phyloP scores from a whole-genome alignment of 2,797 vertebrate species.

The Leptoclinus maculatus region DNA sequence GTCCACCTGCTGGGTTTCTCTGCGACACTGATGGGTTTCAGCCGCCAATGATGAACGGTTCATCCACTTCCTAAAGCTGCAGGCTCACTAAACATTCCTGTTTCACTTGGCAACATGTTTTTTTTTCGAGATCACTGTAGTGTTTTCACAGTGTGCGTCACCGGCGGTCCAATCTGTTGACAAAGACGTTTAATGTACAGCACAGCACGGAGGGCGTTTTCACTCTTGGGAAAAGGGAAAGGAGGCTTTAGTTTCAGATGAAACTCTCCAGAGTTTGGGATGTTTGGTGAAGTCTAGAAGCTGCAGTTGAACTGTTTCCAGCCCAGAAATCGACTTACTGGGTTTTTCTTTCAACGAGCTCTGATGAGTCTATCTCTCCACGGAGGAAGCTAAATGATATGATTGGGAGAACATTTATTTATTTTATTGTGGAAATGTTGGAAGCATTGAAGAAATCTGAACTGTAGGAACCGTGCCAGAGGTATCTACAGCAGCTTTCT shows the following conservation, averaged over 20 bases:
- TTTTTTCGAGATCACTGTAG: not conserved
- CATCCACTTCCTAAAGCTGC: slow-evolving; percentile 5
- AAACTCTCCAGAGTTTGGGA: not conserved
- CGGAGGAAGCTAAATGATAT: not conserved
- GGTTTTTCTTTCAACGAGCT: not conserved
- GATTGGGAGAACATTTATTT: not conserved
- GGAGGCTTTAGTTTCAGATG: not conserved
- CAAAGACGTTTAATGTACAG: not conserved
- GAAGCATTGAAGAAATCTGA: not conserved
- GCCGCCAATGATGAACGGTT: not conserved
- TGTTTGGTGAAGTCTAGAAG: not conserved
- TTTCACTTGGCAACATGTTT: not conserved
- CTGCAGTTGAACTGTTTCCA: not conserved
- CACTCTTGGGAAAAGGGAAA: not conserved
- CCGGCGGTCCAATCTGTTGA: not conserved
- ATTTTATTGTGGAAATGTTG: not conserved
- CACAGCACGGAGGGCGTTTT: not conserved
- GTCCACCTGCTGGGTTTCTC: slow-evolving; percentile 30
- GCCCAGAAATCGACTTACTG: not conserved
- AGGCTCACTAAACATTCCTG: not conserved
- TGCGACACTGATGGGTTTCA: not conserved
- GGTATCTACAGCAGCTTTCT: not conserved
- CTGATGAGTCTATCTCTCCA: not conserved
- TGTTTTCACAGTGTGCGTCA: not conserved
- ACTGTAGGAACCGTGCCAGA: not conserved